Evolutionary conservation across 2,113 vertebrate species (phyloP), one percentile per base, ranked within the genome.

Genomic region (Etheostoma cragini): DNA sequence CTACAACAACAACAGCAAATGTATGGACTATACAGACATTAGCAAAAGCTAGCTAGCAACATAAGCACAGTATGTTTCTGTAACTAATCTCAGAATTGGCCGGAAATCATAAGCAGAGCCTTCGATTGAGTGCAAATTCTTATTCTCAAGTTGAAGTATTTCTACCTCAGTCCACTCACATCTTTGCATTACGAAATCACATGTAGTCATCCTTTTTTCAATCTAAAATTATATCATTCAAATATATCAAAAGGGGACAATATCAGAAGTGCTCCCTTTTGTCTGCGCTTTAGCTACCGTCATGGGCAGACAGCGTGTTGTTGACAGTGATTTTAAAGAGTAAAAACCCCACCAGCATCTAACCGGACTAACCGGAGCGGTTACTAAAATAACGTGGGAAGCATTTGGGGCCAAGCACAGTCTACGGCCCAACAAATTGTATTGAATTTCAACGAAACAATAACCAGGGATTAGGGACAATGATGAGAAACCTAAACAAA

Each of bases 381-480:
- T 11, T 54, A 54, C 10, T 58, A 19, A 50, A 66, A 35, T 13
- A 57, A 45, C 24, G 2, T 19, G 6, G 17, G 17, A 35, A 61
- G 19, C 3, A 26, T 56, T 42, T 45, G 5, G 17, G 45, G 10
- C 17, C 50, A 8, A 52, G 33, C 24, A 60, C 3, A 69, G 63
- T 45, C 52, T 49, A 8, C 4, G 42, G 21, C 12, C 30, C 17
- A 46, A 72, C 42, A 70, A 30, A 78, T 45, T 21, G 22, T 61
- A 33, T 42, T 5, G 7, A 53, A 22, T 30, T 64, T 68, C 17
- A 60, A 72, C 24, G 5, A 69, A 77, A 66, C 62, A 21, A 82
- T 80, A 65, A 62, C 19, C 26, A 24, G 26, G 26, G 38, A 46
- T 52, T 50, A 53, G 64, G 71, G n/a, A 50, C 17, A 30, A 35